These are phyloP conservation scores for Pteronotus mesoamericanus DNA, from an alignment of 2,797 vertebrate genomes.

Conservation along the genomic window DNA sequence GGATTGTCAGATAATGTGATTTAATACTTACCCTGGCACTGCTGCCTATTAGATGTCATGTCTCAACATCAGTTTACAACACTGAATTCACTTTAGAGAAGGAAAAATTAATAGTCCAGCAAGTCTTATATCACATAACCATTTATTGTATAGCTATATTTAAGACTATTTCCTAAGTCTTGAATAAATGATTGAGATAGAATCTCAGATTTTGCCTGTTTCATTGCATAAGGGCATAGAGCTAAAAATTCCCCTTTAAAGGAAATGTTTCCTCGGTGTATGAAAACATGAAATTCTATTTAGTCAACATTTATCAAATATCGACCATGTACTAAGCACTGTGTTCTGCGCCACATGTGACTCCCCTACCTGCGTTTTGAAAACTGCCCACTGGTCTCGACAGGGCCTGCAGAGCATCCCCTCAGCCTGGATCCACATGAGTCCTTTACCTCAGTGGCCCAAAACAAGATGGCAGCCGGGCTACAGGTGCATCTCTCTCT, in stretches of 20 bases:
- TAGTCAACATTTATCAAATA: not conserved
- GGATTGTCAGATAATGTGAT: conserved; percentile 54
- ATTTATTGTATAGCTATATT: conserved; percentile 35
- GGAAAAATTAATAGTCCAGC: conserved; percentile 43
- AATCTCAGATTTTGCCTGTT: not conserved
- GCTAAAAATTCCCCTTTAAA: not conserved
- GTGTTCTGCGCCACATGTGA: not conserved
- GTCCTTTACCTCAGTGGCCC: not conserved
- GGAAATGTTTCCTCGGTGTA: not conserved
- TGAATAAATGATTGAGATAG: not conserved
- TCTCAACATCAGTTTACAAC: conserved; percentile 59
- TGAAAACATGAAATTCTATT: not conserved
- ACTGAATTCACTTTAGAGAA: conserved; percentile 46
- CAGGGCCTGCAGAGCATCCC: not conserved
- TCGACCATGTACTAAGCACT: not conserved
- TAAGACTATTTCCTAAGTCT: not conserved
- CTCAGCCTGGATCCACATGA: not conserved
- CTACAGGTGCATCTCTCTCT: fast-evolving
- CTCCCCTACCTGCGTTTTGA: not conserved
- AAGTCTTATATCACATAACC: not conserved
- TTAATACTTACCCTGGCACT: conserved; percentile 51
- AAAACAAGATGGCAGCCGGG: not conserved
- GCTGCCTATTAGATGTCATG: conserved; percentile 50
- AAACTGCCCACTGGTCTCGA: not conserved
- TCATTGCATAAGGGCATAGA: not conserved